Base-by-base conservation (phyloP, 1,140 invertebrate genomes). In the Drepana arcuata region DNA sequence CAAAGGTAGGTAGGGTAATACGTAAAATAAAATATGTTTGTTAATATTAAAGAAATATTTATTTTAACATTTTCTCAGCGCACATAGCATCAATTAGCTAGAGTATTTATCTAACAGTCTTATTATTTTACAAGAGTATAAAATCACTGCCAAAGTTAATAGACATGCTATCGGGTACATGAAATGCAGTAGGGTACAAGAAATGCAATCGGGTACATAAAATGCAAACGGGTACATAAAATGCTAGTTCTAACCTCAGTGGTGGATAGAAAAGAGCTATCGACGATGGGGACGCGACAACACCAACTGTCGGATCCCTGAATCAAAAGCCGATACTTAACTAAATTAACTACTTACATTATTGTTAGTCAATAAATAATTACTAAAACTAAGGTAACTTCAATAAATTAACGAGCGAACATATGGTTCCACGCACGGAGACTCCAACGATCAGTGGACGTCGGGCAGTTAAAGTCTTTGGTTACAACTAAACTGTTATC, bases 101-200 rank as follows among this genome's bases (percentile, higher is more conserved):
- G 65, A 78, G 70, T 75, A 78, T 75, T 74, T 55, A 70, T 48
- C 73, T 81, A 81, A 78, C 77, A 81, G 77, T 81, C 77, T 81
- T 73, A 74, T 73, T 77, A 71, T 65, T 69, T 80, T 77, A 77
- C 53, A 72, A 69, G 68, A 81, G 73, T 73, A 78, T 69, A 71
- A 71, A 59, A 59, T 70, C 59, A 61, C 56, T 61, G 56, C 56
- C 56, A 43, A 55, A 42, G 49, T 49, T 43, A 48, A 53, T 51
- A 41, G 52, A 79, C 75, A 80, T 77, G 72, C 72, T 69, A 72
- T 56, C 26, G 55, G 55, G 43, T 71, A 69, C 59, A 61, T 40
- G 51, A 66, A 72, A 74, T 70, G 64, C 67, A 55, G 48, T n/a
- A n/a, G 54, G 46, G 28, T 51, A 55, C 36, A 47, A 37, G 45